Evolutionary conservation across 2,888 invertebrate species (phyloP).

Genomic region (Nymphalis urticae): DNA sequence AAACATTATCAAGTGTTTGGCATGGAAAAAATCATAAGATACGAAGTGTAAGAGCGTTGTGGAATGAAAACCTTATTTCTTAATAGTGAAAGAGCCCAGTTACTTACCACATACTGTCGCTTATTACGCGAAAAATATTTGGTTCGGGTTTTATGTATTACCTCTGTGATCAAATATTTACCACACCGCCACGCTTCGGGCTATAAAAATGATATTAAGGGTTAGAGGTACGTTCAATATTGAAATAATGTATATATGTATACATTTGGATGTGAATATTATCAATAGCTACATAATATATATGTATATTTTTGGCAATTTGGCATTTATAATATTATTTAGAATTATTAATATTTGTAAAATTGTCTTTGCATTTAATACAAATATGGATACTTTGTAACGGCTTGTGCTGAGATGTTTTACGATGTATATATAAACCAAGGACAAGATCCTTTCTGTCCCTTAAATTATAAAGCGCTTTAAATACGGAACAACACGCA

Average conservation of each 20-base stretch:
- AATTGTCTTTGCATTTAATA: no score
- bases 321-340: no score
- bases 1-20: no score
- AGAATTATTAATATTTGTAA: no score
- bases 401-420: no score
- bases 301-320: not conserved
- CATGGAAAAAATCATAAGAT: no score
- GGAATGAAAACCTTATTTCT: no score
- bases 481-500: slow-evolving; percentile 36
- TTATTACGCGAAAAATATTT: slow-evolving; percentile 28
- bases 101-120: no score
- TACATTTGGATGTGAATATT: not conserved
- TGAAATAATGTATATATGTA: not conserved
- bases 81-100: no score
- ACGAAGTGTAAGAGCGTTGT: no score
- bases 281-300: not conserved
- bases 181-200: slow-evolving; percentile 26
- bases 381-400: no score
- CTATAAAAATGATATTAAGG: slow-evolving; percentile 16
- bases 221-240: not conserved
- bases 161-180: slow-evolving; percentile 40
- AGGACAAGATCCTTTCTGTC: not conserved
- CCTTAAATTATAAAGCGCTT: slow-evolving; percentile 28
- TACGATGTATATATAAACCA: not conserved
- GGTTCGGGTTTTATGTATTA: slow-evolving; percentile 30